Evolutionary conservation across 2,113 vertebrate species (phyloP), one percentile per base, ranked within the genome.

Genomic region (Cavia aperea): DNA sequence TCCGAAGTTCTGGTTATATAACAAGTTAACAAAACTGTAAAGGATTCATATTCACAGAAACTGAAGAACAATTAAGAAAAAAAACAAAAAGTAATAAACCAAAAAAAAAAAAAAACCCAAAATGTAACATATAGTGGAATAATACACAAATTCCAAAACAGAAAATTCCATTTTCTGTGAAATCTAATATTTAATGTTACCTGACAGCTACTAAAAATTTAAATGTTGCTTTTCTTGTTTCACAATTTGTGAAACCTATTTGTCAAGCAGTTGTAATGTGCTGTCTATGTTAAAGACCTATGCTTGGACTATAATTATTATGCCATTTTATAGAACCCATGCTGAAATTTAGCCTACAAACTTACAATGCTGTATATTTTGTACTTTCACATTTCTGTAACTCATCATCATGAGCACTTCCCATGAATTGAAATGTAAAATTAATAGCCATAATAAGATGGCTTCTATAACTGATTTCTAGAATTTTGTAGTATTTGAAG

Each of bases 401-500:
- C 66, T 82, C 63, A 79, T 93, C 26, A 58, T 39, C 73, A 75
- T n/a, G 83, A 26, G 60, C 21, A 86, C 24, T 75, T 70, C 10
- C 8, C 46, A 16, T 70, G 70, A 79, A 70, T 23, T 94, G 15
- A 79, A 93, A 92, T 83, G 23, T n/a, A 60, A 94, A 88, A 90
- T 60, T 81, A 92, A 68, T 19, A 82, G 68, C 19, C 49, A 90
- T 90, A 51, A 12, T 49, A 65, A 94, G 70, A 84, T 83, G 94
- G 66, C 73, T 91, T 91, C 83, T 70, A 3, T 60, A 58, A 73
- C 29, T 70, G 82, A 82, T 70, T 51, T 65, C 56, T 75, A 78
- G 84, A 90, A 81, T 92, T 88, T 62, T 75, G 75, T 90, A 51
- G 88, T 5, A n/a, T 62, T 91, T 82, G 66, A 87, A 72, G 33